phyloP scores from a whole-genome alignment of 2,797 vertebrate genomes.

The Capromys pilorides region DNA sequence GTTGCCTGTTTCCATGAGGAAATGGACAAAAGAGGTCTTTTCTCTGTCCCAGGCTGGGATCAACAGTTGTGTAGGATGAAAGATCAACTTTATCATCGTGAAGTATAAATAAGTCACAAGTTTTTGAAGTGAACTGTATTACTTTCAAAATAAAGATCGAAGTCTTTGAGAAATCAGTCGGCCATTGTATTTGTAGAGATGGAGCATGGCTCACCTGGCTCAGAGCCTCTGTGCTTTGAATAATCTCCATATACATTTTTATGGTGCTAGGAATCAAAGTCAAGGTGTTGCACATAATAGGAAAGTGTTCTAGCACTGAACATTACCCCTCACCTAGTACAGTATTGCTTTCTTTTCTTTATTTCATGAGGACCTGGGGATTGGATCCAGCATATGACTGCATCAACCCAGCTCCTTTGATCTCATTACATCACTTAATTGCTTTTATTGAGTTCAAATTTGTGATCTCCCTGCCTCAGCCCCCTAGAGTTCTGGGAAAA shows the following conservation, averaged over 20 bases:
- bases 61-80: constrained; percentile 12
- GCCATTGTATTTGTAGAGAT: neutral
- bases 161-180: neutral
- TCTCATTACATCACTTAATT: neutral
- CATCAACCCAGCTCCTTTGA: neutral
- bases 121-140: constrained; percentile 36
- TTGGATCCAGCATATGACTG: neutral
- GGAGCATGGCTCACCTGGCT: neutral
- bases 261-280: neutral
- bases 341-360: neutral
- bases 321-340: neutral
- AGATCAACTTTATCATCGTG: constrained; percentile 32
- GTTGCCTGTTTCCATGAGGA: constrained; percentile 17
- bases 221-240: neutral
- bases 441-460: no score
- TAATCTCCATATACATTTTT: neutral
- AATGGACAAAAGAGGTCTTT: constrained; percentile 40
- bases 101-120: constrained; percentile 19
- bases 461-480: neutral
- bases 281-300: no score
- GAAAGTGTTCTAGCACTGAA: neutral
- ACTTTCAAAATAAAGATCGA: neutral
- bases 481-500: neutral
- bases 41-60: neutral
- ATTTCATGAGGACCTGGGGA: neutral